Base-by-base conservation (phyloP, 2,113 vertebrate genomes). In the Fukomys damarensis region DNA sequence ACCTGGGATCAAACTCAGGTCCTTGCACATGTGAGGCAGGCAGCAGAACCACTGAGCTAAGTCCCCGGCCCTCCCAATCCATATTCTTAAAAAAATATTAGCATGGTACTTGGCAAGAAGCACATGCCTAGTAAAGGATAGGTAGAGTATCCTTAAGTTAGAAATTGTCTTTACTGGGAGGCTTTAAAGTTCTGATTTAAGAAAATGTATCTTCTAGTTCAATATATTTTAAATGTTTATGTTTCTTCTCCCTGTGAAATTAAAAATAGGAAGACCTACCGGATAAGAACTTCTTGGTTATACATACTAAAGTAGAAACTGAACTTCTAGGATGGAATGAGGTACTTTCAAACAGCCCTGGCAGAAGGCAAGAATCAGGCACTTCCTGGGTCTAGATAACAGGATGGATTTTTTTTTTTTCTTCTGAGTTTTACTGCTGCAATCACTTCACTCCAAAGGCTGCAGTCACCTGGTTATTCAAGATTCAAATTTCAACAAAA, bases 121-220 rank as follows among this genome's bases (percentile, higher is more conserved):
- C 41, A 86, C 14, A 63, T 87, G 30, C 19, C 94, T 38, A 89
- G 63, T 70, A 95, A 94, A 70, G 66, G 3, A 49, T 32, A 85
- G 20, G 24, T 9, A 49, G 28, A 41, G 41, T 68, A 68, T 7
- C 38, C 66, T 76, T 56, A 63, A 95, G n/a, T 68, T 49, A 61
- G 38, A 96, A 83, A 81, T 17, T 86, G 17, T 65, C 86, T 87
- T 94, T 90, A 89, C 35, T 94, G 28, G 70, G 81, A 95, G 85
- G 77, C 38, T 90, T 85, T 85, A 35, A 86, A 76, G 43, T 87
- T 93, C 16, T 76, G 4, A 90, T 90, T 43, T 93, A 77, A 95
- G 61, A 82, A 90, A 89, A 70, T 63, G 7, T 56, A 72, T 87
- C 54, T 90, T 96, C 87, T 68, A 79, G 5, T 76, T 91, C 58